Evolutionary conservation across 2,797 vertebrate species (phyloP), one percentile per base, ranked within the genome.

Genomic region (Microtus obscurus): DNA sequence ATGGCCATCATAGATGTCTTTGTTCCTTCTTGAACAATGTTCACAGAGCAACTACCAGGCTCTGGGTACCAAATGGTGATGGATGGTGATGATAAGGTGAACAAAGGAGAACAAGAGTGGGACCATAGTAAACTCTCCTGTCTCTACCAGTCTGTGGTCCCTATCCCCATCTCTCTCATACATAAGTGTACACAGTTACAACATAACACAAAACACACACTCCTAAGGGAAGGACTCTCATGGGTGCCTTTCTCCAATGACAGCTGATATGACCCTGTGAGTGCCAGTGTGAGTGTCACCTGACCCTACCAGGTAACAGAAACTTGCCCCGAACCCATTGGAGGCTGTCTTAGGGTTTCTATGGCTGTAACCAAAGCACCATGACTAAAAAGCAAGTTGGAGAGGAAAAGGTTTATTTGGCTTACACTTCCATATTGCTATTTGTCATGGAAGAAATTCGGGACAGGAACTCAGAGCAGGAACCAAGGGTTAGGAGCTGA

Each of bases 31-130:
- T 17, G 17, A 5, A 7, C 4, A 3, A 6, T 0, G 45, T n/a
- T 77, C 3, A 0, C 0, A 13, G 59, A 45, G 3, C n/a, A 3
- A 4, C 51, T 4, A 0, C 34, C 7, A 21, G 21, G 51, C 0
- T 12, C 74, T 5, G 51, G n/a, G 53, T 7, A 13, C 27, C 82
- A 7, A 1, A 4, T 10, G 6, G 13, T 10, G 2, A 37, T 2
- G 3, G 27, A 12, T 0, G 16, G 0, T 3, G 0, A 27, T 4
- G 45, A 23, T n/a, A 27, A 56, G 23, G 31, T 25, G 23, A 3
- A 11, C 19, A 63, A 74, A 31, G 25, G 31, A 29, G 23, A 65
- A 3, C 1, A 17, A 87, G 8, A 59, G 25, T 56, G 25, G 19
- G 23, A 19, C 40, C 19, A 25, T 7, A 11, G 51, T 9, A 9